Conservation (phyloP, 2,888 invertebrate genomes). For the Zonitis immaculata region DNA sequence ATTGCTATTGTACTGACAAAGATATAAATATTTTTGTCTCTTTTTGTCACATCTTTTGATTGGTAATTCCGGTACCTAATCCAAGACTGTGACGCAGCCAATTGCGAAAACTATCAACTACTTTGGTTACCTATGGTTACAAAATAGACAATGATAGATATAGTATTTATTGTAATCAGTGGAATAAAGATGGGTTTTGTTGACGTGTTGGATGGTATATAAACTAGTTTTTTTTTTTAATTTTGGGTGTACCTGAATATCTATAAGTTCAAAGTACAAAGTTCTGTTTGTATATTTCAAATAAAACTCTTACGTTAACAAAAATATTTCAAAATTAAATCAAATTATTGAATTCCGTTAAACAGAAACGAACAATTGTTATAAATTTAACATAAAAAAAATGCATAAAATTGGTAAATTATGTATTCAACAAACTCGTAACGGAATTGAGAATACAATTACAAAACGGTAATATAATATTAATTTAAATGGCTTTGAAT, state of each 20-base stretch:
- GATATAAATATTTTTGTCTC: too few species aligned
- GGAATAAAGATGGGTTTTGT: too few species aligned
- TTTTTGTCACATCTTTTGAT: too few species aligned
- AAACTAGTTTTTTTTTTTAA: background rate
- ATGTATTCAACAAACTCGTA: slow-evolving; percentile 19
- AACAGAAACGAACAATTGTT: background rate
- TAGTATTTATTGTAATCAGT: too few species aligned
- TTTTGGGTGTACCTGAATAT: slow-evolving; percentile 4
- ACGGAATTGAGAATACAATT: slow-evolving; percentile 14
- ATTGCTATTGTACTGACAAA: too few species aligned
- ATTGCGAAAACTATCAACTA: too few species aligned
- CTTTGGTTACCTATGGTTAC: too few species aligned
- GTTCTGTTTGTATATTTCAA: slow-evolving; percentile 6
- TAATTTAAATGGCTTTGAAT: background rate
- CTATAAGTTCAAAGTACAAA: slow-evolving; percentile 17
- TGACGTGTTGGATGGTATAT: too few species aligned
- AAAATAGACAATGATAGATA: too few species aligned
- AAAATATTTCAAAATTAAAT: background rate
- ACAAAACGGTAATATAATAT: slow-evolving; percentile 20
- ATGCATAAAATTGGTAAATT: slow-evolving; percentile 22
- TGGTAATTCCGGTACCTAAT: too few species aligned
- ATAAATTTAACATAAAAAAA: slow-evolving; percentile 1
- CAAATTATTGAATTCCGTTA: background rate
- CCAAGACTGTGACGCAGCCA: too few species aligned
- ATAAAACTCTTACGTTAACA: background rate